Evolutionary conservation across 1,140 invertebrate genomes (phyloP), one percentile per base, ranked within the genome.

Genomic region (Chelonus insularis): DNA sequence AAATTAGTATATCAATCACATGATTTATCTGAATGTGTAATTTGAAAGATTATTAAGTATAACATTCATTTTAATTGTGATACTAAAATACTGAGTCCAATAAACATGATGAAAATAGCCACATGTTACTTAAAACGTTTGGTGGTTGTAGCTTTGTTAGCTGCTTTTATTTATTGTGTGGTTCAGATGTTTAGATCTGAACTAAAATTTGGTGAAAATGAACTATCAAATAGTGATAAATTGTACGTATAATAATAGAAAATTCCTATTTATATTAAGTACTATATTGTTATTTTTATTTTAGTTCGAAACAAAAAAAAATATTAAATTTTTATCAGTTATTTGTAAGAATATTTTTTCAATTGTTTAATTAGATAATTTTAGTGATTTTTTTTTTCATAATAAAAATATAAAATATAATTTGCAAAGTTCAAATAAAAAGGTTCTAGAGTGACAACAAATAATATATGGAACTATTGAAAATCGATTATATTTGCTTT

Each of bases 141-240:
- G 1, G 62, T 73, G 45, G 56, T 76, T 48, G 60, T 63, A 25
- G 57, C 61, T 37, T 16, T 78, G 4, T 59, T 73, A 2, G 8
- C 66, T 29, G 67, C 65, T 12, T 37, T 78, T 3, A 21, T 74
- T 20, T 74, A 74, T 62, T 74, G 69, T 41, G 52, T 68, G 3
- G 21, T 77, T 14, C 75, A 79, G 57, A 62, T 78, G 1, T 60
- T 79, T 14, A 71, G 65, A 60, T 69, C 64, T 1, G 71, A 74
- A 50, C 25, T 71, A 6, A 54, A 59, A 41, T 70, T 69, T 7
- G 69, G 63, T 50, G 71, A 75, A 29, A 52, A 23, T 6, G 70
- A 78, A 32, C 20, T 75, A 3, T 65, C 70, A 6, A 75, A 78
- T 57, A 39, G 68, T 25, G 72, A 77, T 12, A 80, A 78, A 60